Conservation (phyloP, 2,113 vertebrate species). For the Leptocoma aspasia region DNA sequence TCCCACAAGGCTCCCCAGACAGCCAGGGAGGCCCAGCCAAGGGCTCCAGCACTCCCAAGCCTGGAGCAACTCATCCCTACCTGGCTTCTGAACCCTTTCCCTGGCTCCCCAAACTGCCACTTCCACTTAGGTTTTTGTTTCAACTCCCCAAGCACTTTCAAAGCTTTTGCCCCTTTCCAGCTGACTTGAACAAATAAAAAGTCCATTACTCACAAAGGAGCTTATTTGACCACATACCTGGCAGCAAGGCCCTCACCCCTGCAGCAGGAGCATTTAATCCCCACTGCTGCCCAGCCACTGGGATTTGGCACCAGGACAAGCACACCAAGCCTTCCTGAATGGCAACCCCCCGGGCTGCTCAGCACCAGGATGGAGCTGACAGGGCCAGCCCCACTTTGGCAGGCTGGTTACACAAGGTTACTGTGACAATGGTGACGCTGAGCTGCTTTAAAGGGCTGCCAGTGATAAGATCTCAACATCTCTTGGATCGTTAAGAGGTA, state of each 20-base stretch:
- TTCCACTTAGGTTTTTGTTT: accelerated
- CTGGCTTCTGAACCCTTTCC: neutral
- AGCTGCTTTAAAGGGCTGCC: neutral
- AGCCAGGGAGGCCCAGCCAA: accelerated
- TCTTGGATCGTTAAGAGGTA: neutral
- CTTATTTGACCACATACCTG: neutral
- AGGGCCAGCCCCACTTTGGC: neutral
- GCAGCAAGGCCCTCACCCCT: neutral
- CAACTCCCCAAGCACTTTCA: neutral
- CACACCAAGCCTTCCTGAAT: neutral
- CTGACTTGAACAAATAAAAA: neutral
- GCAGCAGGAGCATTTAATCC: conserved; percentile 6
- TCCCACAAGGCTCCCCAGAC: too few species aligned
- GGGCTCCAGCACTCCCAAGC: neutral
- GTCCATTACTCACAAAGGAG: neutral
- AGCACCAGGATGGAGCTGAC: neutral
- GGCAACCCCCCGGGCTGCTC: accelerated
- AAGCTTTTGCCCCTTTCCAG: neutral
- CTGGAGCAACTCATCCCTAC: neutral
- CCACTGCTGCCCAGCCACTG: neutral
- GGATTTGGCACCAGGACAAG: neutral
- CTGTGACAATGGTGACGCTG: neutral
- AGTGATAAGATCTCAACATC: neutral
- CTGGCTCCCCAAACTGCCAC: neutral
- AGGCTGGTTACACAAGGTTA: neutral